Percentiles rank a stretch among this genome's conserved stretches.
phyloP scores from a whole-genome alignment of 1,140 invertebrate genomes.

The Gryon sp. region DNA sequence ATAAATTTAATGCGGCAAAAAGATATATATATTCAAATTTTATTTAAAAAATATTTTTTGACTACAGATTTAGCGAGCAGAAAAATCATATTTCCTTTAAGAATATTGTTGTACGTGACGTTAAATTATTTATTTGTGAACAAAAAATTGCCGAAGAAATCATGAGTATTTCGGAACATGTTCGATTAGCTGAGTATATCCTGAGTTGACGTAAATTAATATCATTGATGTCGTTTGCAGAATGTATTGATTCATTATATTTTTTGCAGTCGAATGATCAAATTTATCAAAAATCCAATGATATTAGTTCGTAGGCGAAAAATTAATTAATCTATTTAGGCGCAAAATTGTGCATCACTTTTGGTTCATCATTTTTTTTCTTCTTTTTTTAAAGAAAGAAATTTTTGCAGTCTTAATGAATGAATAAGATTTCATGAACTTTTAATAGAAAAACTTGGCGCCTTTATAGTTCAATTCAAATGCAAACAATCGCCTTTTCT shows the following conservation, averaged over 20 bases:
- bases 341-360: neutral
- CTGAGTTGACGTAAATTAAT: conserved; percentile 37
- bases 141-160: neutral
- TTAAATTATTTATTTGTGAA: conserved; percentile 1
- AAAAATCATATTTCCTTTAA: no score
- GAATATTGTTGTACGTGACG: neutral
- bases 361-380: neutral
- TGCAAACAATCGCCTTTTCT: neutral
- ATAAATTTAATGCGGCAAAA: no score
- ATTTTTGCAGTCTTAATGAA: no score
- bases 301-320: neutral
- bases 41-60: no score
- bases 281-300: conserved; percentile 1
- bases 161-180: neutral
- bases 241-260: conserved; percentile 19
- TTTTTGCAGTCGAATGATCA: conserved; percentile 5
- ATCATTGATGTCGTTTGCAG: conserved; percentile 11
- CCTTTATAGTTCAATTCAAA: neutral
- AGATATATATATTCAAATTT: no score
- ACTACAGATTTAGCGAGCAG: no score
- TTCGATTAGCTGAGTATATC: conserved; percentile 14
- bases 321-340: neutral
- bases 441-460: conserved; percentile 33
- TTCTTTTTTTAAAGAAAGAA: no score
- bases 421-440: neutral